phyloP scores from a whole-genome alignment of 2,888 invertebrate species.

The Philaethria dido region DNA sequence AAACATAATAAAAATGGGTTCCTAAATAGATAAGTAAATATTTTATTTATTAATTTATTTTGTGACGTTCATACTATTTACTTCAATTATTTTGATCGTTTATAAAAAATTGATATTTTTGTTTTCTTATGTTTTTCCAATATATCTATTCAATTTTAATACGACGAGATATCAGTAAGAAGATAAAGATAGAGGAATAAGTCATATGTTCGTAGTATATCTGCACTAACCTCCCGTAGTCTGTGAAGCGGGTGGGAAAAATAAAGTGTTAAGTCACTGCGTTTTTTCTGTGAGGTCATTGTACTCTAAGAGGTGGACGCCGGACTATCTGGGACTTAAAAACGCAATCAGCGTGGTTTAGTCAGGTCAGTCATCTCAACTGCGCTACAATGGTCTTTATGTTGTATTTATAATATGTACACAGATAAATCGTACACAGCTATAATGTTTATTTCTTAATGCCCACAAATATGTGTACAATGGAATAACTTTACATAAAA shows the following conservation, averaged over 20 bases:
- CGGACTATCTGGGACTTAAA: not conserved
- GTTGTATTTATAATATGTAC: not conserved
- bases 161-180: too few species aligned
- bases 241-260: too few species aligned
- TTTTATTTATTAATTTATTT: not conserved
- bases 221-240: too few species aligned
- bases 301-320: too few species aligned
- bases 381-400: not conserved
- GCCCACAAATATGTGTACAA: not conserved
- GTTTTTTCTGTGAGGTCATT: too few species aligned
- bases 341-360: not conserved
- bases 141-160: too few species aligned
- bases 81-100: too few species aligned
- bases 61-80: not conserved
- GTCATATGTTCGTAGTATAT: too few species aligned
- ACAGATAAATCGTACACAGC: not conserved
- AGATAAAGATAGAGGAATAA: too few species aligned
- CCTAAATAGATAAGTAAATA: slow-evolving; percentile 2
- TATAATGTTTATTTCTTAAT: not conserved
- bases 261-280: too few species aligned
- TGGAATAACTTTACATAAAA: not conserved
- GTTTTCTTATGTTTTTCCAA: too few species aligned
- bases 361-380: not conserved
- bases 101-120: too few species aligned
- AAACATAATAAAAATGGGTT: slow-evolving; percentile 10